Evolutionary conservation across 2,113 vertebrate species (phyloP).

Genomic region (Alligator sinensis): DNA sequence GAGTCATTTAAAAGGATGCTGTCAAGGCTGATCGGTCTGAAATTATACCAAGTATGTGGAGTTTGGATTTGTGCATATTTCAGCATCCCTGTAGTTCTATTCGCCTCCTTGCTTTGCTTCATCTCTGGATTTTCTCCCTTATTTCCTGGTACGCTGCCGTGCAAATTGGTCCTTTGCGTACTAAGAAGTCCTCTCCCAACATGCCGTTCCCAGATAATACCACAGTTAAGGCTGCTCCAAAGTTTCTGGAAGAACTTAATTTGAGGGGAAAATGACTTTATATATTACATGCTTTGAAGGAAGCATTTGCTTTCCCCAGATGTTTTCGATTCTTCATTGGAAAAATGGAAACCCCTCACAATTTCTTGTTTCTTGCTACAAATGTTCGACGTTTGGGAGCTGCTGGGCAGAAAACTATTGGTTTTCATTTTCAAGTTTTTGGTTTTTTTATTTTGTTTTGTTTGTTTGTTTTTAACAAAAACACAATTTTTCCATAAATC

Average conservation of each 20-base stretch:
- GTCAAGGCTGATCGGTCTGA: slow-evolving; percentile 56
- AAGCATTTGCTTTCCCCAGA: background rate
- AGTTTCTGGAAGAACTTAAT: background rate
- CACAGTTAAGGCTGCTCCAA: background rate
- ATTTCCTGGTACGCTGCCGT: background rate
- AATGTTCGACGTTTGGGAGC: background rate
- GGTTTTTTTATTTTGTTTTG: background rate
- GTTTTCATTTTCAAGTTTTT: background rate
- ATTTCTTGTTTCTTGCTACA: background rate
- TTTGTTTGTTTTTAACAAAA: background rate
- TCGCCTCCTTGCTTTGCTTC: slow-evolving; percentile 6
- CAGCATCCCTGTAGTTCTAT: background rate
- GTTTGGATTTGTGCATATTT: slow-evolving; percentile 49
- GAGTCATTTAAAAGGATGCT: slow-evolving; percentile 56
- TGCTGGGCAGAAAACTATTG: background rate
- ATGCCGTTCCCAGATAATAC: fast-evolving
- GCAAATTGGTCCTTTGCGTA: background rate
- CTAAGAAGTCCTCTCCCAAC: background rate
- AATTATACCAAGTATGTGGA: slow-evolving; percentile 13
- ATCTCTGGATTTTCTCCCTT: slow-evolving; percentile 8
- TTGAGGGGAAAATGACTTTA: background rate
- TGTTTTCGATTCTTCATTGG: background rate
- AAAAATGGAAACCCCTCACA: background rate
- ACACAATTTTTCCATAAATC: background rate
- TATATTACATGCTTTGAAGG: background rate